Conservation (phyloP, 1,140 invertebrate species). For the Gryllus bimaculatus region DNA sequence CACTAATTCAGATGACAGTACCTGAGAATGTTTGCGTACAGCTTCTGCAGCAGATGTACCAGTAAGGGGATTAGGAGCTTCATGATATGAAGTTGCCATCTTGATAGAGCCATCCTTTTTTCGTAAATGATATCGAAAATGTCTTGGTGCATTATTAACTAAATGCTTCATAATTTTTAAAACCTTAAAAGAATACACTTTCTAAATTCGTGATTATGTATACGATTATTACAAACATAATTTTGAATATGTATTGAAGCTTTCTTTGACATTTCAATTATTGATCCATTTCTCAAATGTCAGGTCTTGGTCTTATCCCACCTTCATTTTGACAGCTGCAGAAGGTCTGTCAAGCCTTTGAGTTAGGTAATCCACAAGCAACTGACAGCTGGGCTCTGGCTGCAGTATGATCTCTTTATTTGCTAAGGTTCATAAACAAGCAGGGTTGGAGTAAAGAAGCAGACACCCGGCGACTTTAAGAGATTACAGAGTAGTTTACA, state of each 20-base stretch:
- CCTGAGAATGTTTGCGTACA: constrained; percentile 13
- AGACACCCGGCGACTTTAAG: no score
- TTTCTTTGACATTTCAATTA: neutral
- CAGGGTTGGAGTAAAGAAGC: no score
- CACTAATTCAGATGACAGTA: neutral
- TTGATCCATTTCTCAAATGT: no score
- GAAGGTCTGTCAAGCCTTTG: constrained; percentile 10
- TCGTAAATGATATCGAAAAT: constrained; percentile 14
- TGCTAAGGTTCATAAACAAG: no score
- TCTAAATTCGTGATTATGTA: no score
- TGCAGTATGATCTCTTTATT: constrained; percentile 2
- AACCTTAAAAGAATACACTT: constrained; percentile 14
- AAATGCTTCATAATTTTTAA: constrained; percentile 21
- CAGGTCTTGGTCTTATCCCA: neutral
- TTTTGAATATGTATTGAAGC: neutral
- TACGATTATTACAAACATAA: constrained; percentile 3
- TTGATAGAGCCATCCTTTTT: constrained; percentile 20
- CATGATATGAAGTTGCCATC: constrained; percentile 10
- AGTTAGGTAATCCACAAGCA: constrained; percentile 8
- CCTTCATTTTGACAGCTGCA: constrained; percentile 17
- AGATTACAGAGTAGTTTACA: no score
- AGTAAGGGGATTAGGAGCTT: constrained; percentile 14
- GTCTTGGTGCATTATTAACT: constrained; percentile 12
- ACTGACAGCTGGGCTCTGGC: constrained; percentile 3
- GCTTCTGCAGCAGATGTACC: constrained; percentile 6